Base-by-base conservation (phyloP, 2,888 invertebrate genomes). In the Xestia xanthographa region DNA sequence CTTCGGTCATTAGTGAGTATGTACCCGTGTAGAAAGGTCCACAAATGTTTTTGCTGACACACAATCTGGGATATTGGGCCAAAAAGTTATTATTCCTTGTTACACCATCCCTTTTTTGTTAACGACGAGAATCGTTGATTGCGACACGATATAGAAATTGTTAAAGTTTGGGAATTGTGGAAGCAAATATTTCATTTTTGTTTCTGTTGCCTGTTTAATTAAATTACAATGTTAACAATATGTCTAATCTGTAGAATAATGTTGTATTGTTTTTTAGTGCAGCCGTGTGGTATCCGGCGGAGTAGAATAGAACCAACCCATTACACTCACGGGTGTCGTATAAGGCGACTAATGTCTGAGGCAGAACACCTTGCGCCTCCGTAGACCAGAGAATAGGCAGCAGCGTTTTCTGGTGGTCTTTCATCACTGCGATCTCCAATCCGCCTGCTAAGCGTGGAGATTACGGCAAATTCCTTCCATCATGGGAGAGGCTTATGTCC, bases 11-110 rank as follows among this genome's bases (percentile, higher is more conserved):
- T 82, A 82, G 67, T 66, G 63, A 34, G 58, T 38, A 9, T 34
- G 34, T 11, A 76, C 66, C 12, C 34, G 5, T 66, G 65, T 72
- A n/a, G 69, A 77, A 82, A 60, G 77, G 71, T 68, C 41, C 22
- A 68, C 70, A 58, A 80, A 77, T 62, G 76, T 80, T 80, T 85
- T 85, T 75, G 71, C 70, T 66, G 48, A 83, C 68, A 75, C 45
- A 50, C 48, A 75, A 73, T 77, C 67, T 72, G 70, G 56, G 41
- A 69, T 73, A 63, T 56, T 8, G 12, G 80, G 56, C 22, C 71
- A 48, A 65, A 70, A 72, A 73, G 70, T 83, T 80, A 83, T 85
- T 53, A 69, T 56, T 41, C 67, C 72, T 75, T 75, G 75, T 80
- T 65, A 75, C 58, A 45, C 6, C 20, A 66, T 72, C 71, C 82